phyloP scores from a whole-genome alignment of 1,140 invertebrate genomes.

The Phenacoccus solenopsis region DNA sequence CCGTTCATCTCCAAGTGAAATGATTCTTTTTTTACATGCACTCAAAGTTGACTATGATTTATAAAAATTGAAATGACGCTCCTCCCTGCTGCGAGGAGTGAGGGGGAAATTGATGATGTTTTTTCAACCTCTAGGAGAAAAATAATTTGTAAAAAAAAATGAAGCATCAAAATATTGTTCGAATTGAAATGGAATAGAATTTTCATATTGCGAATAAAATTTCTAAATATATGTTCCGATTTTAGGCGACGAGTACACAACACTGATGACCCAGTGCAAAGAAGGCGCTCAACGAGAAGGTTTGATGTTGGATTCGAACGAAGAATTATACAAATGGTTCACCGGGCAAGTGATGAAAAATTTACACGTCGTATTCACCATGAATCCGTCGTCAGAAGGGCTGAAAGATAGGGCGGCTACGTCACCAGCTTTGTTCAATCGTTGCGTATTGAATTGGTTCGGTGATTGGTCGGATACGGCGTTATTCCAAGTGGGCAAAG shows the following conservation, averaged over 20 bases:
- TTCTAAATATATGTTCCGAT: not conserved
- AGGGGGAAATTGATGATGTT: no score
- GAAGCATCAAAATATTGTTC: no score
- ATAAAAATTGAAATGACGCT: no score
- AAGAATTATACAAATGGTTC: conserved; percentile 98
- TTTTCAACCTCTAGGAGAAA: no score
- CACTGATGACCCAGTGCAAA: conserved; percentile 98
- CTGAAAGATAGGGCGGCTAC: conserved; percentile 96
- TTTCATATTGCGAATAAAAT: not conserved
- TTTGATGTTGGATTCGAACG: conserved; percentile 94
- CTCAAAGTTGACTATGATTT: no score
- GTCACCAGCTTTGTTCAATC: conserved; percentile 96
- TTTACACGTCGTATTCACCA: conserved; percentile 98
- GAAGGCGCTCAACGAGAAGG: conserved; percentile 96
- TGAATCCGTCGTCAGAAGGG: conserved; percentile 98
- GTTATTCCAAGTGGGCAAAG: conserved; percentile 84
- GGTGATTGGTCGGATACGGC: conserved; percentile 99
- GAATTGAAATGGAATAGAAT: no score
- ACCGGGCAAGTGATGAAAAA: conserved; percentile 98
- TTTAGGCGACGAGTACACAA: conserved; percentile 87
- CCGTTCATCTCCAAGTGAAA: no score
- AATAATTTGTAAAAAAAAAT: no score
- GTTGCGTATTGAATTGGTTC: conserved; percentile 99
- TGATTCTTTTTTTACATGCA: no score
- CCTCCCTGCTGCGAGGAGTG: no score